phyloP scores from a whole-genome alignment of 2,888 invertebrate genomes.

The Aspidiotus rigidus region DNA sequence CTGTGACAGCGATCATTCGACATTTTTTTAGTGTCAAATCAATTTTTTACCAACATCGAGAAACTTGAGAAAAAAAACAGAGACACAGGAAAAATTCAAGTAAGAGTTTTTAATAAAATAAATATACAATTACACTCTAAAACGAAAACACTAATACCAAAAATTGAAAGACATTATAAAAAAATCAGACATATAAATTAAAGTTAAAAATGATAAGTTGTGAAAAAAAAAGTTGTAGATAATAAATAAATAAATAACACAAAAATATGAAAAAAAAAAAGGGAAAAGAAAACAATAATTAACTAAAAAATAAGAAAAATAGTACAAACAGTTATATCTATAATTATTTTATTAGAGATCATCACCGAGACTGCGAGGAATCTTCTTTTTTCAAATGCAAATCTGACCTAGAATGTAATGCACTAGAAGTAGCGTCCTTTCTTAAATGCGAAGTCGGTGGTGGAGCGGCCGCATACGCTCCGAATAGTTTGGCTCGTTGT shows the following conservation, averaged over 20 bases:
- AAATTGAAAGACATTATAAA: neutral
- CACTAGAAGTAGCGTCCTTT: conserved; percentile 48
- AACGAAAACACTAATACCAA: neutral
- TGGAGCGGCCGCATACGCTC: conserved; percentile 50
- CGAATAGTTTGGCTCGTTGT: conserved; percentile 66
- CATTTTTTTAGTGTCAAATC: too few relatives aligned
- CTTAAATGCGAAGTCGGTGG: conserved; percentile 51
- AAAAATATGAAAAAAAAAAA: neutral
- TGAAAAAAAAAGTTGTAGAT: neutral
- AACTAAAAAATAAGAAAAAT: neutral
- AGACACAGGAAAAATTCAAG: neutral
- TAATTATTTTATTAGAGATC: conserved; percentile 16
- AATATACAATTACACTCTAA: neutral
- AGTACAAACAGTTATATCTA: neutral
- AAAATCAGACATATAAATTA: neutral
- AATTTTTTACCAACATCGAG: too few relatives aligned
- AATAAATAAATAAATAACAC: neutral
- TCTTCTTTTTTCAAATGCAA: conserved; percentile 52
- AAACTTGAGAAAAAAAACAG: neutral
- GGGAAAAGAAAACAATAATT: neutral
- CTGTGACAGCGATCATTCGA: too few relatives aligned
- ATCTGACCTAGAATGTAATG: conserved; percentile 44
- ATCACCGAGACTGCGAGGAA: conserved; percentile 49
- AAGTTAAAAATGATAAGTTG: neutral
- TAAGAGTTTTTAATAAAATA: neutral